A percentile compares a stretch with the other conserved stretches of the same genome.
Conservation (phyloP, 2,888 invertebrate species). For the Drosophila ochracea region DNA sequence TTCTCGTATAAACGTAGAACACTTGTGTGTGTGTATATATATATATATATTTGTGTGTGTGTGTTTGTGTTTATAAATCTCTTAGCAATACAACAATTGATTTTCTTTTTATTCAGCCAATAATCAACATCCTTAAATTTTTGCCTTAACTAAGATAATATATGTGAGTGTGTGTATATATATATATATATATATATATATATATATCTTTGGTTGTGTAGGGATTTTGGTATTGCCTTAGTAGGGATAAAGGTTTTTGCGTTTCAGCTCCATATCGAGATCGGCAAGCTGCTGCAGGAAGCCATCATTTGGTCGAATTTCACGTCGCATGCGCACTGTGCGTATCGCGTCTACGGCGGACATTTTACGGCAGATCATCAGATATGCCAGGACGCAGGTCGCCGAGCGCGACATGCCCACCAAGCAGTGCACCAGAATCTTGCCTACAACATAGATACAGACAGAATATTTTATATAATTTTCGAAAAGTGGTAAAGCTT, state of each 20-base stretch:
- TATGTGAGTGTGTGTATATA: conserved; percentile 14
- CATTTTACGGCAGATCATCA: conserved; percentile 92
- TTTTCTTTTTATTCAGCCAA: conserved; percentile 31
- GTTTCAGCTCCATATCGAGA: conserved; percentile 88
- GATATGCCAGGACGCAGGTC: conserved; percentile 92
- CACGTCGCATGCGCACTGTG: conserved; percentile 89
- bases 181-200: neutral
- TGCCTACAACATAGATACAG: conserved; percentile 86
- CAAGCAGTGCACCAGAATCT: conserved; percentile 92
- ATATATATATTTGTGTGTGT: neutral
- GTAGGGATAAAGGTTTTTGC: conserved; percentile 85
- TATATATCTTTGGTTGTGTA: conserved; percentile 45
- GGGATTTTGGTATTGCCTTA: conserved; percentile 57
- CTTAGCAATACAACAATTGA: conserved; percentile 34
- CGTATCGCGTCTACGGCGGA: conserved; percentile 90
- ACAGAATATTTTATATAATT: neutral
- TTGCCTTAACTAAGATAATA: conserved; percentile 23
- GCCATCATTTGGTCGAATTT: conserved; percentile 92
- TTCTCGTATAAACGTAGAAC: conserved; percentile 9
- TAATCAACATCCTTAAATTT: conserved; percentile 22
- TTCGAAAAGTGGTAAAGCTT: neutral
- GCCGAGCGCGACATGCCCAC: conserved; percentile 94
- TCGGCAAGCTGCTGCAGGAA: conserved; percentile 92
- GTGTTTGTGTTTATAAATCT: conserved; percentile 8
- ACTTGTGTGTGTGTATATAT: neutral